phyloP scores from a whole-genome alignment of 2,797 vertebrate species.

The Euphonia xanthogaster region DNA sequence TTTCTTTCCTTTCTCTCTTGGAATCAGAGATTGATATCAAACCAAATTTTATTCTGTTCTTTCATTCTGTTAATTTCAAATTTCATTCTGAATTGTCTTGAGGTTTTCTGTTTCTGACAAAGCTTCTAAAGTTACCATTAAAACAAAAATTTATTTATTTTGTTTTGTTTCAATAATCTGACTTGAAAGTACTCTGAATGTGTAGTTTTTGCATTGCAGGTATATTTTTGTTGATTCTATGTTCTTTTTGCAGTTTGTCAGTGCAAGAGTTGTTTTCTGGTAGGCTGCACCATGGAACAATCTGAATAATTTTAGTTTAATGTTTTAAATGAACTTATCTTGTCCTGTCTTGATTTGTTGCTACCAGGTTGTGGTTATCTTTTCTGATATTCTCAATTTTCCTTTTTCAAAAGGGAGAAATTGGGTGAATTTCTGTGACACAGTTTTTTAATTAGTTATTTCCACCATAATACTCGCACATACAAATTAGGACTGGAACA shows the following conservation, averaged over 20 bases:
- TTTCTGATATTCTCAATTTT: not conserved
- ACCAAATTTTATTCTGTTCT: not conserved
- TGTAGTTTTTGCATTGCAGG: not conserved
- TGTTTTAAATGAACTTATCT: not conserved
- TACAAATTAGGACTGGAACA: not conserved
- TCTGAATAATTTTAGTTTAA: not conserved
- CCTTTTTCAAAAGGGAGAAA: not conserved
- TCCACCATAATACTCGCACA: not conserved
- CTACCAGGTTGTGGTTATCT: not conserved
- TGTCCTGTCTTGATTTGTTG: not conserved
- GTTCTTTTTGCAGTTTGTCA: not conserved
- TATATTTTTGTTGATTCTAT: not conserved
- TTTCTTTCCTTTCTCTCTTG: not conserved
- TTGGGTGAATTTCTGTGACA: not conserved
- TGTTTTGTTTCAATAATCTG: not conserved
- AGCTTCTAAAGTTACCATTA: not conserved
- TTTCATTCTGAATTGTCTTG: not conserved
- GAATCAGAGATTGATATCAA: not conserved
- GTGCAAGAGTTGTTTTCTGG: not conserved
- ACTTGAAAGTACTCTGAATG: not conserved
- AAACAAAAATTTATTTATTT: not conserved
- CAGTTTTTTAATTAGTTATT: not conserved
- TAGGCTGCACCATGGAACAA: not conserved
- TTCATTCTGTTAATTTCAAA: not conserved
- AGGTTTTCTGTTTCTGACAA: not conserved